phyloP scores from a whole-genome alignment of 2,888 invertebrate genomes.

The Tryphoninae sp. region DNA sequence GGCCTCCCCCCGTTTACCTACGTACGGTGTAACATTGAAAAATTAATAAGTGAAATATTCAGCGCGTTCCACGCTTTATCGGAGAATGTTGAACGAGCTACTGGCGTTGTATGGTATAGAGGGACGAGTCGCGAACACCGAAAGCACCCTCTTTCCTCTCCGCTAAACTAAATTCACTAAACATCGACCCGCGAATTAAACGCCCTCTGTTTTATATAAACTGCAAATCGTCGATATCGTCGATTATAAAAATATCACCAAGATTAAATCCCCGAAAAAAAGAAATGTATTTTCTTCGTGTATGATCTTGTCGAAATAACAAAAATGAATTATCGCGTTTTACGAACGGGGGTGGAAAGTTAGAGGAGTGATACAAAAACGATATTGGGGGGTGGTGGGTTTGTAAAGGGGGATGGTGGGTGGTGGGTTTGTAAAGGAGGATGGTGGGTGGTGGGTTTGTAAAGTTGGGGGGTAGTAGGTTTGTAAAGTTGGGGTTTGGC shows the following conservation, averaged over 20 bases:
- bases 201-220: too few relatives aligned
- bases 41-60: slow-evolving; percentile 79
- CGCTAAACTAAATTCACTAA: slow-evolving; percentile 65
- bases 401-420: neutral
- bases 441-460: too few relatives aligned
- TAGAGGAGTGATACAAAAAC: slow-evolving; percentile 8
- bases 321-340: neutral
- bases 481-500: too few relatives aligned
- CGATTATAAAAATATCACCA: neutral
- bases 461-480: too few relatives aligned
- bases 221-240: too few relatives aligned
- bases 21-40: slow-evolving; percentile 66
- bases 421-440: too few relatives aligned
- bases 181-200: slow-evolving; percentile 4
- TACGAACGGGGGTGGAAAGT: slow-evolving; percentile 1
- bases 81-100: slow-evolving; percentile 61
- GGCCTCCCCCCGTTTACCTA: slow-evolving; percentile 18
- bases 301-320: neutral
- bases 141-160: slow-evolving; percentile 15
- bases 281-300: neutral
- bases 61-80: slow-evolving; percentile 61
- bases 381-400: slow-evolving; percentile 7
- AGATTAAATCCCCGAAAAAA: neutral
- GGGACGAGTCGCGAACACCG: too few relatives aligned
- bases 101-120: too few relatives aligned